A percentile compares a stretch with the other conserved stretches of the same genome.
Evolutionary conservation across 2,888 invertebrate genomes (phyloP).

Genomic region (Agonopterix alstromeriana): DNA sequence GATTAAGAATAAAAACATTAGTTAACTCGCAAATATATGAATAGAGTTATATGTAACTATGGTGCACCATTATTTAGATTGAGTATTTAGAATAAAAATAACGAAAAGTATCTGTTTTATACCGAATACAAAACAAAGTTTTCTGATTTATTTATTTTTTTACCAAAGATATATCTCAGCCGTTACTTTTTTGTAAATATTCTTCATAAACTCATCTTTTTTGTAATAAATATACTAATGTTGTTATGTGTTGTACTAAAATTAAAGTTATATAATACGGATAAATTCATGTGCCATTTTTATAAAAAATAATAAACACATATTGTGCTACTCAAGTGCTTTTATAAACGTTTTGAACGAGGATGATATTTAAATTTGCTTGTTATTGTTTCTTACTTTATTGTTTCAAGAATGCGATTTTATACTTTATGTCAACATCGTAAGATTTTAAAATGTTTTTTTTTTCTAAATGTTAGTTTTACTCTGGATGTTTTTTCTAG

Average conservation of each 20-base stretch:
- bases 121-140: conserved; percentile 25
- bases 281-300: conserved; percentile 66
- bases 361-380: conserved; percentile 74
- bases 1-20: conserved; percentile 33
- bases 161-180: conserved; percentile 34
- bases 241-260: conserved; percentile 56
- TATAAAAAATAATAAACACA: conserved; percentile 38
- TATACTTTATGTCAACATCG: conserved; percentile 29
- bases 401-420: conserved; percentile 42
- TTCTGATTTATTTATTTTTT: conserved; percentile 47
- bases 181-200: conserved; percentile 60
- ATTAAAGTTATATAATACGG: conserved; percentile 44
- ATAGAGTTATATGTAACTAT: conserved; percentile 55
- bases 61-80: conserved; percentile 66
- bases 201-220: conserved; percentile 31
- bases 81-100: conserved; percentile 37
- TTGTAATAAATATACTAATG: conserved; percentile 42
- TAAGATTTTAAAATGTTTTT: conserved; percentile 31
- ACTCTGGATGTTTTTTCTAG: conserved; percentile 14
- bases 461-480: conserved; percentile 18
- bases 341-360: conserved; percentile 58
- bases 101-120: conserved; percentile 30
- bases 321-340: conserved; percentile 71
- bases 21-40: conserved; percentile 42
- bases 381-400: conserved; percentile 47